Percentiles rank a stretch among this genome's conserved stretches.
Evolutionary conservation across 2,888 invertebrate species (phyloP).

Genomic region (Agriopis aurantiaria): DNA sequence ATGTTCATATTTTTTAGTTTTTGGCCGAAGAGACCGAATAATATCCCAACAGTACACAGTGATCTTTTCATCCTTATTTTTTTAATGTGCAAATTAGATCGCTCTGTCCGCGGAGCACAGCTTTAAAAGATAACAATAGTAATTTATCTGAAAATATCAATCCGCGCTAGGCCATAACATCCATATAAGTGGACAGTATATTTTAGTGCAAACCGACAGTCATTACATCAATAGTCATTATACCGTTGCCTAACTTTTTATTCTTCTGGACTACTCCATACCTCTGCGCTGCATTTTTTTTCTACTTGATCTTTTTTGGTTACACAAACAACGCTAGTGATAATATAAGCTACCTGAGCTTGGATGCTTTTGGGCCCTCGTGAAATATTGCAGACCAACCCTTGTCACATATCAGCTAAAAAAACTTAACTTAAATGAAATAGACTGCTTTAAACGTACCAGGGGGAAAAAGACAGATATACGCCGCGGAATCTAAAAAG

Average conservation of each 20-base stretch:
- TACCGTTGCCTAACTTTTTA: too few species aligned
- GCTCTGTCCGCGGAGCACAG: too few species aligned
- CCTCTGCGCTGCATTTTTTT: conserved; percentile 42
- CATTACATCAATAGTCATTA: background rate
- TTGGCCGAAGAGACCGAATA: too few species aligned
- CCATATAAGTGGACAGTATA: too few species aligned
- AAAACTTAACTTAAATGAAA: conserved; percentile 66
- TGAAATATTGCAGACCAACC: conserved; percentile 83
- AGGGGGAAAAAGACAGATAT: conserved; percentile 32
- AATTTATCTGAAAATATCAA: too few species aligned
- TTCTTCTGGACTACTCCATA: conserved; percentile 51
- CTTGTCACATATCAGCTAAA: conserved; percentile 80
- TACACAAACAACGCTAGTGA: conserved; percentile 79
- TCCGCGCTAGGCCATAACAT: too few species aligned
- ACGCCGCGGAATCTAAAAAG: conserved; percentile 60
- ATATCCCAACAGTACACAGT: too few species aligned
- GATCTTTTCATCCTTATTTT: too few species aligned
- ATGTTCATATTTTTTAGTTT: too few species aligned
- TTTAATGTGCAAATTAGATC: too few species aligned
- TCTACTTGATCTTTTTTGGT: conserved; percentile 64
- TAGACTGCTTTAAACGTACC: conserved; percentile 34
- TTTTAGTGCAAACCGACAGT: background rate
- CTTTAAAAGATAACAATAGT: too few species aligned
- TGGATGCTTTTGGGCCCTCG: conserved; percentile 76
- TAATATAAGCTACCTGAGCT: conserved; percentile 85